Evolutionary conservation across 2,113 vertebrate species (phyloP).

Genomic region (Sakesphorus luctuosus): DNA sequence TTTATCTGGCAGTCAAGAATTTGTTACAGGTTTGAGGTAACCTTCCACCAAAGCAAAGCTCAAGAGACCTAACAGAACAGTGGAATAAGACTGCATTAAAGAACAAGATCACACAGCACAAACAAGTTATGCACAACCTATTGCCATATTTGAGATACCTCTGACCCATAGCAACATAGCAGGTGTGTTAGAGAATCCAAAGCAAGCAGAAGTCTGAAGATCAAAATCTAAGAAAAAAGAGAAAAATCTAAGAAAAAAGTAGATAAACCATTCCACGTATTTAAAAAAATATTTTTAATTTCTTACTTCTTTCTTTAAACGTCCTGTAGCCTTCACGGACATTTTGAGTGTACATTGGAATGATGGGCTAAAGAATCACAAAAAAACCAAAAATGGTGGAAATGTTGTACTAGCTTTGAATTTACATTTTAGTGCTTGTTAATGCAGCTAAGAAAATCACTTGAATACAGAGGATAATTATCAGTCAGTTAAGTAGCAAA

Average conservation of each 20-base stretch:
- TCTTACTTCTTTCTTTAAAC: constrained; percentile 87
- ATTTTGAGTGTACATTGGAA: constrained; percentile 93
- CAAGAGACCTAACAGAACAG: accelerated
- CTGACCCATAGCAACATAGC: neutral
- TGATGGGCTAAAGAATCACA: constrained; percentile 80
- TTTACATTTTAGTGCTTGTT: neutral
- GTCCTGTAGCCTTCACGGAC: constrained; percentile 87
- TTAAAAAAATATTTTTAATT: neutral
- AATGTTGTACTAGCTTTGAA: neutral
- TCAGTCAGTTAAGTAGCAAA: neutral
- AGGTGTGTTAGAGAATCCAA: neutral
- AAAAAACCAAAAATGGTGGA: neutral
- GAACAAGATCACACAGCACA: neutral
- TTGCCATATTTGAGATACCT: neutral
- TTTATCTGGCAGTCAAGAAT: neutral
- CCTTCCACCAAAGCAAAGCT: neutral
- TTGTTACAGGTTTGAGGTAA: neutral
- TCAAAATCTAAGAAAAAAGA: neutral
- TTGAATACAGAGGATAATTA: neutral
- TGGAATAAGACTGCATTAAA: neutral
- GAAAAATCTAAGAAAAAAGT: neutral
- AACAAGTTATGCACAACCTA: neutral
- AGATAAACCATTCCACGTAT: neutral
- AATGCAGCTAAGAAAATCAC: neutral
- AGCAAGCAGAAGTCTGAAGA: neutral